A percentile compares a stretch with the other conserved stretches of the same genome.
Conservation (phyloP, 2,888 invertebrate species). For the Zygothrica quintamaculata region DNA sequence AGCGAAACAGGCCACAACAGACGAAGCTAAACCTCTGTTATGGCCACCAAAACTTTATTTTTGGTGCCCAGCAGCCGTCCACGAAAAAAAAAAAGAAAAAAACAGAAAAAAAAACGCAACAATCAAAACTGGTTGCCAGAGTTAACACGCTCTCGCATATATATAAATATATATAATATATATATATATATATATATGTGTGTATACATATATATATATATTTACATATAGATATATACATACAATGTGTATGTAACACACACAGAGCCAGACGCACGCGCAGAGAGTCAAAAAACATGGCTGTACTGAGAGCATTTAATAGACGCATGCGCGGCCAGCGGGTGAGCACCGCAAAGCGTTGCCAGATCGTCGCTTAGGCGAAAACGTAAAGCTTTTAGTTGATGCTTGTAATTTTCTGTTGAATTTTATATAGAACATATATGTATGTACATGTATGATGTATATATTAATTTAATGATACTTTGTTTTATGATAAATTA, state of each 20-base stretch:
- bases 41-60: slow-evolving; percentile 52
- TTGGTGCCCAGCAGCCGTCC: slow-evolving; percentile 47
- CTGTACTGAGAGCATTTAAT: slow-evolving; percentile 3
- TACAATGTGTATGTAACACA: too few relatives aligned
- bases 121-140: slow-evolving; percentile 55
- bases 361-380: slow-evolving; percentile 38
- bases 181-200: too few relatives aligned
- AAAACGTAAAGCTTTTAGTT: not conserved
- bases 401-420: too few relatives aligned
- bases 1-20: slow-evolving; percentile 48
- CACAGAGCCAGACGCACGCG: slow-evolving; percentile 11
- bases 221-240: too few relatives aligned
- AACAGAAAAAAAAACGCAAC: slow-evolving; percentile 30
- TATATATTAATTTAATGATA: too few relatives aligned
- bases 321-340: slow-evolving; percentile 51
- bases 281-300: slow-evolving; percentile 12
- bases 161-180: too few relatives aligned
- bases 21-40: slow-evolving; percentile 15
- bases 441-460: too few relatives aligned
- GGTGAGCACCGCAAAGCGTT: slow-evolving; percentile 18
- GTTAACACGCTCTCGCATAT: slow-evolving; percentile 41
- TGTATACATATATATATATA: too few relatives aligned
- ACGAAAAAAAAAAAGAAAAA: slow-evolving; percentile 18
- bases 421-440: too few relatives aligned
- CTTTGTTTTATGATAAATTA: too few relatives aligned